Percentiles rank a stretch among this genome's conserved stretches.
These are phyloP conservation scores for Globia sparganii DNA, from an alignment of 2,888 invertebrate genomes.

Conservation along the genomic window DNA sequence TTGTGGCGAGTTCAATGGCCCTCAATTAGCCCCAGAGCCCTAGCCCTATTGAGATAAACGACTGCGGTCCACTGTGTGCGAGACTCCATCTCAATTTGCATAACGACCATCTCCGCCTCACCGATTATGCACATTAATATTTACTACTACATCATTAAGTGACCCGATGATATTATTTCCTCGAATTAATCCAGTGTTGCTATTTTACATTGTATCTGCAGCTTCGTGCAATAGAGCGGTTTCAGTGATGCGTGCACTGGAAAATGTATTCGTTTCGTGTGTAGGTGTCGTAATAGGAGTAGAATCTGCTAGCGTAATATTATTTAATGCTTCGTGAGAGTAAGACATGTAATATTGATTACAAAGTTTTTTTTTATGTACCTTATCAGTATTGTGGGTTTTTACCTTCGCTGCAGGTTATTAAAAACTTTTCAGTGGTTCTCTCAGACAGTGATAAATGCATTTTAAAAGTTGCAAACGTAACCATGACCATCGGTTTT, in stretches of 20 bases:
- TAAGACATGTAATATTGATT: conserved; percentile 48
- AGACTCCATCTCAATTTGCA: conserved; percentile 80
- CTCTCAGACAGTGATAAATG: background rate
- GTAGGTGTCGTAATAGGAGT: conserved; percentile 59
- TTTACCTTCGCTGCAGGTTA: conserved; percentile 28
- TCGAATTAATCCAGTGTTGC: conserved; percentile 68
- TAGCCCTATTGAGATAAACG: conserved; percentile 84
- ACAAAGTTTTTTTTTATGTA: conserved; percentile 26
- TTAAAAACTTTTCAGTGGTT: background rate
- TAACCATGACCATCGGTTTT: conserved; percentile 7
- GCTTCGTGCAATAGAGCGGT: conserved; percentile 52
- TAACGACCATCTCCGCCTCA: conserved; percentile 78
- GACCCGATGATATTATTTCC: conserved; percentile 71
- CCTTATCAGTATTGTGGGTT: conserved; percentile 16
- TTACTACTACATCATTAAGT: conserved; percentile 77
- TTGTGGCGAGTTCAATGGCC: conserved; percentile 79
- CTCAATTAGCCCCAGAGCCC: conserved; percentile 82
- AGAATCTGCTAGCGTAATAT: conserved; percentile 69
- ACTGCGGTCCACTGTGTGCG: conserved; percentile 70
- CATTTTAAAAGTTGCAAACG: background rate
- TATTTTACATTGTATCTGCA: conserved; percentile 45
- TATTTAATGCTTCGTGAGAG: conserved; percentile 72
- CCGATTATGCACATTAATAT: conserved; percentile 80
- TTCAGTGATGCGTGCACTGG: conserved; percentile 68
- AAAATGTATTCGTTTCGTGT: conserved; percentile 70